These are phyloP conservation scores for Altica lythri DNA, from an alignment of 2,888 invertebrate genomes.

Conservation along the genomic window DNA sequence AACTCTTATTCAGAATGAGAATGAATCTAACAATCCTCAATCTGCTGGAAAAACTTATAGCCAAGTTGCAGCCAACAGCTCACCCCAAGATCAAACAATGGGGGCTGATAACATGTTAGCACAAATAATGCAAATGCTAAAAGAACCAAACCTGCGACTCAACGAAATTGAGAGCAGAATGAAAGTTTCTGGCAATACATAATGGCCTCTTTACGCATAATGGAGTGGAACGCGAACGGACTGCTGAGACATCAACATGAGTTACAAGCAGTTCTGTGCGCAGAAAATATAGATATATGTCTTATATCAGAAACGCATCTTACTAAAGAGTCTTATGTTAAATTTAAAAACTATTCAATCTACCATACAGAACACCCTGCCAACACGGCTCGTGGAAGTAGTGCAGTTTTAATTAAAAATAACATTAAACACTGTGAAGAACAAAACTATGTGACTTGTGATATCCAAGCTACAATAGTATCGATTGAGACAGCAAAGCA, in stretches of 20 bases:
- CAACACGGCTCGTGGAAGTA: not conserved
- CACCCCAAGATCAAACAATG: not conserved
- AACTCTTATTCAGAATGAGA: not conserved
- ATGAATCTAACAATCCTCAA: too few species aligned
- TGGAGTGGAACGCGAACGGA: not conserved
- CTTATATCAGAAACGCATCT: not conserved
- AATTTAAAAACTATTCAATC: not conserved
- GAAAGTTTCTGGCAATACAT: not conserved
- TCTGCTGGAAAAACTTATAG: not conserved
- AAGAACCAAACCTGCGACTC: not conserved
- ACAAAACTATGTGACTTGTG: not conserved
- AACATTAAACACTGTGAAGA: not conserved
- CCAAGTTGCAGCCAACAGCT: not conserved
- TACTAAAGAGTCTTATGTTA: not conserved
- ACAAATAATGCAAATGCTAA: not conserved
- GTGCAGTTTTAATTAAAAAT: not conserved
- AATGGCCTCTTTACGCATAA: not conserved
- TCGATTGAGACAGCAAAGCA: not conserved
- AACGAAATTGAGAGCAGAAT: not conserved
- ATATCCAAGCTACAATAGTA: conserved; percentile 3
- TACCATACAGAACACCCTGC: not conserved
- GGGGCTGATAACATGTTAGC: not conserved
- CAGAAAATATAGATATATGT: not conserved
- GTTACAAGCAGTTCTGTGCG: not conserved
- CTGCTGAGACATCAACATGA: not conserved